Evolutionary conservation across 2,888 invertebrate genomes (phyloP), one percentile per base, ranked within the genome.

Genomic region (Scaptodrosophila latifasciaeformis): DNA sequence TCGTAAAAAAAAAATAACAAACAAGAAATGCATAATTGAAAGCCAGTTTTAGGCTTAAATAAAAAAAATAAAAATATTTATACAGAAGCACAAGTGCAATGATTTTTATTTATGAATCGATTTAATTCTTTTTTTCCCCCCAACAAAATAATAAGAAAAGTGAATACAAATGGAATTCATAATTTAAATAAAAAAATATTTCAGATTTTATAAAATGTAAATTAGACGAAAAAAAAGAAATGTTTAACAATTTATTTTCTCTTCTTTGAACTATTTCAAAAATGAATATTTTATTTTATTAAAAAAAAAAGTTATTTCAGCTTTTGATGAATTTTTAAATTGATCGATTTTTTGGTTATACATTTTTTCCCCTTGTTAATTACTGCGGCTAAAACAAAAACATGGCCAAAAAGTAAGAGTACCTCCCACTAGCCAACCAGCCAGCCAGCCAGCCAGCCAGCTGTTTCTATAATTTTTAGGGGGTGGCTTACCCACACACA

Each of bases 71-170:
- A 51, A 40, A 61, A 31, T 19, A n/a, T 19, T 45, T 17, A 54
- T 57, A 70, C 77, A 74, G 65, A 49, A 61, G 65, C 65, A 65
- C 62, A 74, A 66, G 77, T 74, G 75, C 71, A 67, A 79, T 76
- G 56, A 64, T 12, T 40, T 31, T 10, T 3, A 12, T 31, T 31
- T 12, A 31, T 3, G n/a, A n/a, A n/a, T n/a, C n/a, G n/a, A 37
- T 37, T 37, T 35, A 5, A 13, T 17, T 13, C 7, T 17, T 2
- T 37, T 37, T 37, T 37, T 37, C 10, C 18, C n/a, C n/a, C n/a
- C n/a, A 53, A 46, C 39, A 43, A 54, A 60, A 44, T 31, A 46
- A 59, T 42, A 59, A 62, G 29, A 18, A 49, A 27, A 27, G 5
- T 27, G 18, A 27, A 27, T 44, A 29, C 34, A 29, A 12, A 30